Conservation (phyloP, 1,140 invertebrate genomes). For the Heliconius nattereri region DNA sequence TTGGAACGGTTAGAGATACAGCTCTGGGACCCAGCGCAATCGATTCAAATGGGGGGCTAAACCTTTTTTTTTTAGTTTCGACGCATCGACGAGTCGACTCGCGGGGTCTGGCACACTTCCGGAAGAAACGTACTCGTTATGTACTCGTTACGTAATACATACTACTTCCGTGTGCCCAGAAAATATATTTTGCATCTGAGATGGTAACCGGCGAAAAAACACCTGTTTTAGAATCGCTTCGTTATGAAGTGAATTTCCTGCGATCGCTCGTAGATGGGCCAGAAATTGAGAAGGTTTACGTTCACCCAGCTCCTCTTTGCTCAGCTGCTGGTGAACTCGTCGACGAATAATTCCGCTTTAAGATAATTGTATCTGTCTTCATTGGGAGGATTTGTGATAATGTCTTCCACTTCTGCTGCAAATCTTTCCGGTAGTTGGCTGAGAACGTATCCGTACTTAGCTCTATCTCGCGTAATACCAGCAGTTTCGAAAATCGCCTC, state of each 20-base stretch:
- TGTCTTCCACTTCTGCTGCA: not conserved
- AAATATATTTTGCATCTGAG: not conserved
- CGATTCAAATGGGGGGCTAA: no score
- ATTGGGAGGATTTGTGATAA: not conserved
- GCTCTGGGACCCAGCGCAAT: no score
- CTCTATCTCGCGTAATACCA: not conserved
- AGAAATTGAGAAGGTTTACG: not conserved
- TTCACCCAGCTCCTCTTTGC: not conserved
- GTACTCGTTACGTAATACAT: no score
- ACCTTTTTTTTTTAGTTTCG: no score
- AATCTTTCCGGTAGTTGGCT: not conserved
- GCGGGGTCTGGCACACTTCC: no score
- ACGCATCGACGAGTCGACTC: no score
- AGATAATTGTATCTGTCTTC: not conserved
- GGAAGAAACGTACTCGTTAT: no score
- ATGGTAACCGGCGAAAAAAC: not conserved
- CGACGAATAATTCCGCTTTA: conserved; percentile 2
- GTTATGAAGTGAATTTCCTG: not conserved
- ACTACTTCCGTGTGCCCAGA: not conserved
- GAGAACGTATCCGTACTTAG: not conserved
- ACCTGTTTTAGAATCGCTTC: not conserved
- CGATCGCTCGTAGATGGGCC: not conserved
- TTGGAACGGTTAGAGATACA: no score
- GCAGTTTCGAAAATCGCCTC: conserved; percentile 3
- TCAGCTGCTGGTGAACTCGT: not conserved